Percentiles rank a stretch among this genome's conserved stretches.
phyloP scores from a whole-genome alignment of 2,888 invertebrate species.

The Subacronicta megacephala region DNA sequence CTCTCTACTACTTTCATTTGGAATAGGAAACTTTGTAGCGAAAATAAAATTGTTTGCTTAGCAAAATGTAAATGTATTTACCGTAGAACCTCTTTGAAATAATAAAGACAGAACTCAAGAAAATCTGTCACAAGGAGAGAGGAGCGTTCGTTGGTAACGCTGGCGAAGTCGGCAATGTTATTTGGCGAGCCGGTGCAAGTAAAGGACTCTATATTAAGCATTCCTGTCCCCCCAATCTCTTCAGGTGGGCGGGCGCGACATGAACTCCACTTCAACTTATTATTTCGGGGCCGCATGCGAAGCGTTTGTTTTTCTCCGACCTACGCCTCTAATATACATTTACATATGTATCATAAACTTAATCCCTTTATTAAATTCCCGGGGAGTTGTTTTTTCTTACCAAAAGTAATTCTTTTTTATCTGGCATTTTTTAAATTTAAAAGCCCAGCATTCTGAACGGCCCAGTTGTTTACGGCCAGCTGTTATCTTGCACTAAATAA shows the following conservation, averaged over 20 bases:
- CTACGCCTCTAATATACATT: constrained; percentile 72
- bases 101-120: constrained; percentile 51
- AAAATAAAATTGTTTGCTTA: constrained; percentile 44
- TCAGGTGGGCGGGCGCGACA: constrained; percentile 83
- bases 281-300: constrained; percentile 82
- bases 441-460: constrained; percentile 38
- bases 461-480: constrained; percentile 42
- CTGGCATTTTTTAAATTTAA: constrained; percentile 41
- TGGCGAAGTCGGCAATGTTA: constrained; percentile 82
- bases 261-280: constrained; percentile 86
- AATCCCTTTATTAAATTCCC: constrained; percentile 84
- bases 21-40: constrained; percentile 30
- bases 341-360: constrained; percentile 76
- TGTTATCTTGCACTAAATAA: constrained; percentile 60
- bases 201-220: constrained; percentile 89
- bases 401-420: constrained; percentile 63
- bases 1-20: constrained; percentile 38
- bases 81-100: constrained; percentile 47
- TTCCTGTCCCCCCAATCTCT: constrained; percentile 86
- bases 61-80: constrained; percentile 45
- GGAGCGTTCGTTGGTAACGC: constrained; percentile 67
- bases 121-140: constrained; percentile 63
- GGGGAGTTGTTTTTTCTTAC: constrained; percentile 57
- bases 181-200: constrained; percentile 84
- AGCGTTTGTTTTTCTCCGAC: constrained; percentile 83